Evolutionary conservation across 1,140 invertebrate species (phyloP).

Genomic region (Trichogramma pretiosum): DNA sequence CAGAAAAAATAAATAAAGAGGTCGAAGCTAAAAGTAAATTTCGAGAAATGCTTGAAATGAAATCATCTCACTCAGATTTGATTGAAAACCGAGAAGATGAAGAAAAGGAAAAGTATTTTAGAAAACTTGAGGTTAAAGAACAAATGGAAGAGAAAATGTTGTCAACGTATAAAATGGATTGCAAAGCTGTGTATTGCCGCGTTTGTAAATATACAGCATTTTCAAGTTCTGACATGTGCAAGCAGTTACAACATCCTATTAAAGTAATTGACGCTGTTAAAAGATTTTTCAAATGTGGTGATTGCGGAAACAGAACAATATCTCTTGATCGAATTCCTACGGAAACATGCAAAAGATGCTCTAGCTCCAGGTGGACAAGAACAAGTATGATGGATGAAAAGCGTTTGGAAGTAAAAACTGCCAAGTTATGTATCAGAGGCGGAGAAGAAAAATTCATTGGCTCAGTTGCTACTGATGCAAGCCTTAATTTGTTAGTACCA

Average conservation of each 20-base stretch:
- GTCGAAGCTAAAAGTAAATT: conserved; percentile 51
- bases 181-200: conserved; percentile 81
- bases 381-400: conserved; percentile 73
- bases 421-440: conserved; percentile 58
- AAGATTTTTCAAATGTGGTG: conserved; percentile 81
- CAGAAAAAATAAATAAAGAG: conserved; percentile 28
- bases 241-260: conserved; percentile 68
- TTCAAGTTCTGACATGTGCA: conserved; percentile 74
- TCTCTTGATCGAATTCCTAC: conserved; percentile 69
- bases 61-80: conserved; percentile 68
- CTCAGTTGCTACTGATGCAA: conserved; percentile 48
- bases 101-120: conserved; percentile 79
- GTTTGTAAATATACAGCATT: conserved; percentile 85
- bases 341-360: conserved; percentile 69
- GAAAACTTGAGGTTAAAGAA: conserved; percentile 81
- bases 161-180: conserved; percentile 70
- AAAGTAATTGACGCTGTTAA: conserved; percentile 72
- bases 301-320: conserved; percentile 75
- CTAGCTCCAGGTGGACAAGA: conserved; percentile 62
- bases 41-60: conserved; percentile 68
- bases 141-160: conserved; percentile 87
- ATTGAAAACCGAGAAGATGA: conserved; percentile 63
- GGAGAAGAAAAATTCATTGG: conserved; percentile 64
- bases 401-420: conserved; percentile 44
- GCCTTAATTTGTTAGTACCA: conserved; percentile 60